Conservation (phyloP, 2,797 vertebrate genomes). For the Aulostomus chinensis region DNA sequence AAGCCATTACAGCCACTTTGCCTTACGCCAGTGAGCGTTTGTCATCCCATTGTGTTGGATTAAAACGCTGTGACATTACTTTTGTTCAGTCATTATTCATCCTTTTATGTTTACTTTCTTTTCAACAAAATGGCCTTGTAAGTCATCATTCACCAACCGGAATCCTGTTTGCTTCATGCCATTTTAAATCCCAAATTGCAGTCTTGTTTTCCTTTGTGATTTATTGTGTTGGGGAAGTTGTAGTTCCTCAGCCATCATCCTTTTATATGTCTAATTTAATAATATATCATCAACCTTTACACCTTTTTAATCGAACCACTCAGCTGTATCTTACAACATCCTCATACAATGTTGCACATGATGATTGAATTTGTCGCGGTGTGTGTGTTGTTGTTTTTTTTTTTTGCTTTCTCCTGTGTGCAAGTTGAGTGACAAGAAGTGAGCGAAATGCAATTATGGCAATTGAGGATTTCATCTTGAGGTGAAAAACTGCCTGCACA, state of each 20-base stretch:
- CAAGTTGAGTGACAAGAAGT: constrained; percentile 9
- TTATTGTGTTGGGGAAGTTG: not conserved
- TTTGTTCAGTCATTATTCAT: constrained; percentile 49
- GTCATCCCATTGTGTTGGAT: constrained; percentile 54
- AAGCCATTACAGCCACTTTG: constrained; percentile 56
- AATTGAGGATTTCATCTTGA: constrained; percentile 12
- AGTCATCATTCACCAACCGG: constrained; percentile 30
- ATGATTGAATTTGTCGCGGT: constrained; percentile 8
- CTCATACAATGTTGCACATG: not conserved
- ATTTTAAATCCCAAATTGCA: constrained; percentile 14
- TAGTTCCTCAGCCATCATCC: too few relatives aligned
- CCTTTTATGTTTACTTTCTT: constrained; percentile 36
- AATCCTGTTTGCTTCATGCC: constrained; percentile 16
- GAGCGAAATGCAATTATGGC: not conserved
- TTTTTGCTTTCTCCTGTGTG: not conserved
- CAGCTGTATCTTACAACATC: not conserved
- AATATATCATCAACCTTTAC: too few relatives aligned
- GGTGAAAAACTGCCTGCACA: not conserved
- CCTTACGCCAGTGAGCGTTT: constrained; percentile 44
- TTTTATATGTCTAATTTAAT: too few relatives aligned
- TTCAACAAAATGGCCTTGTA: constrained; percentile 11
- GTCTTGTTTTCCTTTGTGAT: not conserved
- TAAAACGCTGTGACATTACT: constrained; percentile 43
- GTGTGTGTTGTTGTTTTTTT: constrained; percentile 11
- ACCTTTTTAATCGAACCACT: too few relatives aligned